Evolutionary conservation across 2,888 invertebrate genomes (phyloP).

Genomic region (Dione juno): DNA sequence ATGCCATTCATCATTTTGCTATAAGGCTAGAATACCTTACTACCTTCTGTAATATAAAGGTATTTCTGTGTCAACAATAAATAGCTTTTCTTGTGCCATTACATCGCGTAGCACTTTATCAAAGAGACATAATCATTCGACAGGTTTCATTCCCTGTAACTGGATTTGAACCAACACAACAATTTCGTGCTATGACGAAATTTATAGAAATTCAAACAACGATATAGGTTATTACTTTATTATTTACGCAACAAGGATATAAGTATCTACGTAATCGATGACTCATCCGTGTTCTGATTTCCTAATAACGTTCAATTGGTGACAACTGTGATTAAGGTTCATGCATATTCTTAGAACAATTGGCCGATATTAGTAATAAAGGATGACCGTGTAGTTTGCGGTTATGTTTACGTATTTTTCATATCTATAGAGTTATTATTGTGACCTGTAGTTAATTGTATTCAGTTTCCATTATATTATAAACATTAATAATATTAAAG

Average conservation of each 20-base stretch:
- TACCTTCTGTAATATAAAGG: not conserved
- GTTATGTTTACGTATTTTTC: not conserved
- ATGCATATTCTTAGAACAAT: slow-evolving; percentile 45
- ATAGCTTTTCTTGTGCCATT: not conserved
- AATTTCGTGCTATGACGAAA: no score
- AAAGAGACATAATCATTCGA: no score
- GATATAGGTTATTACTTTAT: slow-evolving; percentile 13
- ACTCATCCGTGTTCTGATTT: slow-evolving; percentile 45
- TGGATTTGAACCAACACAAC: no score
- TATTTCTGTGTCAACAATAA: not conserved
- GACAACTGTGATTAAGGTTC: slow-evolving; percentile 43
- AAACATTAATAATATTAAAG: not conserved
- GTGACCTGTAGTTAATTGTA: not conserved
- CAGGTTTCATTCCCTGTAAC: no score
- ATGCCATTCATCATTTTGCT: not conserved
- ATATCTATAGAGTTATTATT: slow-evolving; percentile 1
- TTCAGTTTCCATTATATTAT: not conserved
- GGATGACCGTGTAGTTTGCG: slow-evolving; percentile 3
- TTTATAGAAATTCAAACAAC: no score
- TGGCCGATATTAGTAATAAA: slow-evolving; percentile 35
- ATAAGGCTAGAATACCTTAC: not conserved
- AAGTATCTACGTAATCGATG: slow-evolving; percentile 29
- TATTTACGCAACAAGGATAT: slow-evolving; percentile 4
- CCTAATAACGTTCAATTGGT: slow-evolving; percentile 46
- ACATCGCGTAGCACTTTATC: not conserved